phyloP scores from a whole-genome alignment of 2,888 invertebrate genomes.

The Apeira syringaria region DNA sequence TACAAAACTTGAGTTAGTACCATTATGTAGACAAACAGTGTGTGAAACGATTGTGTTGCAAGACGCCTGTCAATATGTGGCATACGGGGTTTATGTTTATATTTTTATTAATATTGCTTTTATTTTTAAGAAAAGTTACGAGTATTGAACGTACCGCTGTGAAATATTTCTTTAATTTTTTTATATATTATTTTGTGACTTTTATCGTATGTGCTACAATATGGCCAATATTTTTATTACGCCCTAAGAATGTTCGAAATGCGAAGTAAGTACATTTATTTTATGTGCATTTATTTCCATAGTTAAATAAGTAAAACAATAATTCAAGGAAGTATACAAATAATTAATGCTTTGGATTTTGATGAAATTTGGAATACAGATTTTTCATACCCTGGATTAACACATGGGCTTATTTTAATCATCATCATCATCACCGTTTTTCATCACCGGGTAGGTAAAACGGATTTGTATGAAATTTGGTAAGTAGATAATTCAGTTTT shows the following conservation, averaged over 20 bases:
- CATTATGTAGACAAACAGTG: background rate
- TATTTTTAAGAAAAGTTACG: conserved; percentile 49
- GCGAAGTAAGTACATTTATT: conserved; percentile 65
- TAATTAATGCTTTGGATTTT: too few species aligned
- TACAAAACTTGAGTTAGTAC: too few species aligned
- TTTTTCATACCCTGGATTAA: too few species aligned
- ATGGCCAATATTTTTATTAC: conserved; percentile 59
- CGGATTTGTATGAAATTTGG: too few species aligned
- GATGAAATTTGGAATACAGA: too few species aligned
- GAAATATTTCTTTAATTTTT: conserved; percentile 55
- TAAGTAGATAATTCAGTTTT: too few species aligned
- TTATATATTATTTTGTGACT: conserved; percentile 46
- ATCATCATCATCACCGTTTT: too few species aligned
- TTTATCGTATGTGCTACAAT: conserved; percentile 42
- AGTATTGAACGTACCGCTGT: conserved; percentile 51
- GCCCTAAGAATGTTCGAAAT: conserved; percentile 63
- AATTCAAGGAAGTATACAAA: too few species aligned
- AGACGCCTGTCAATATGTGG: conserved; percentile 50
- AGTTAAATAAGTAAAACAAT: too few species aligned
- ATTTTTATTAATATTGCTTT: conserved; percentile 43
- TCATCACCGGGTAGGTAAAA: too few species aligned
- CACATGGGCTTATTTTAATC: too few species aligned
- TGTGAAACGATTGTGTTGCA: background rate
- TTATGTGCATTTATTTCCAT: background rate
- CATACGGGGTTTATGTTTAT: conserved; percentile 45